Conservation (phyloP, 2,113 vertebrate species). For the Silurus glanis region DNA sequence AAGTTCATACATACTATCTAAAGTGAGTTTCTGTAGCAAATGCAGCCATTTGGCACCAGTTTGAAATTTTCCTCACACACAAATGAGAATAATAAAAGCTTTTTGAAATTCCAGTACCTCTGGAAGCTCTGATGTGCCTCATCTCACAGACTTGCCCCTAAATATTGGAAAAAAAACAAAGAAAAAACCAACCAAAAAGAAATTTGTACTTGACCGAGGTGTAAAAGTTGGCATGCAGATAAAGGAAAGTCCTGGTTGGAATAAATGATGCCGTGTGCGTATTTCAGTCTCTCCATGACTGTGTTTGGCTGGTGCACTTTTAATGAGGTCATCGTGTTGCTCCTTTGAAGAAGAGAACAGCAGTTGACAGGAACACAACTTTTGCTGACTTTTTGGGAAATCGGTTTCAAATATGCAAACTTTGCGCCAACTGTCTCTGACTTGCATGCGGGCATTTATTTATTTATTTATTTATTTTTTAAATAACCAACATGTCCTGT, state of each 20-base stretch:
- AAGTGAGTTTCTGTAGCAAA: neutral
- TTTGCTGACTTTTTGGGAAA: neutral
- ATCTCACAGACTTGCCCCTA: neutral
- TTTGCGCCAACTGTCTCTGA: neutral
- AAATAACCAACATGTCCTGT: neutral
- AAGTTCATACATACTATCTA: neutral
- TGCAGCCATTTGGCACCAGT: neutral
- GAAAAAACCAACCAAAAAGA: neutral
- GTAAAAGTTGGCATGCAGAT: neutral
- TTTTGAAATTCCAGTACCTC: neutral
- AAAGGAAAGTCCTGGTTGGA: constrained; percentile 20
- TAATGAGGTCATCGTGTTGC: constrained; percentile 1
- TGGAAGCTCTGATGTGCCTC: neutral
- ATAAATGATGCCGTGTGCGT: neutral
- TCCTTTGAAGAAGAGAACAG: neutral
- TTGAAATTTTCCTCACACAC: neutral
- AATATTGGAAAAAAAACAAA: neutral
- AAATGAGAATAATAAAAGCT: neutral
- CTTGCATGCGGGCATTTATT: neutral
- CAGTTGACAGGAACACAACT: neutral
- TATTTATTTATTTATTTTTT: neutral
- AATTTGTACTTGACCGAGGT: neutral
- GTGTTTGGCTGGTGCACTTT: neutral
- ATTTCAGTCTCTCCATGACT: neutral
- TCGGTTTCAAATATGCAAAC: neutral